Evolutionary conservation across 2,113 vertebrate species (phyloP).

Genomic region (Rhinichthys klamathensis): DNA sequence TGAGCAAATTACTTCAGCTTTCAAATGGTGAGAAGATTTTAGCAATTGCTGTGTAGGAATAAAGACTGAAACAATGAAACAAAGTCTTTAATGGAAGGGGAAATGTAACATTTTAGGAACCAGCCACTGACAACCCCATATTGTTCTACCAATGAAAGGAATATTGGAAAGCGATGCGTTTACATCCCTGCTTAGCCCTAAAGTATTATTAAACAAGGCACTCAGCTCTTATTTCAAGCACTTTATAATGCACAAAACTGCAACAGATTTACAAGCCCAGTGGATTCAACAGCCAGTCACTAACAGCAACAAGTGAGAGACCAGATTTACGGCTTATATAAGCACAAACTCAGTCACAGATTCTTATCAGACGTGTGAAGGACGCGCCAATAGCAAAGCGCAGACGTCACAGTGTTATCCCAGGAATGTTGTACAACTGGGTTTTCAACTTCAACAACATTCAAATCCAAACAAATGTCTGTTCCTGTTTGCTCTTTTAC

Average conservation of each 20-base stretch:
- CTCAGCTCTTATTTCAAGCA: not conserved
- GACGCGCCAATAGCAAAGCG: not conserved
- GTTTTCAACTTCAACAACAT: not conserved
- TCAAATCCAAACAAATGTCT: slow-evolving; percentile 30
- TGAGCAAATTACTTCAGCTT: not conserved
- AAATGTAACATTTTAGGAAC: not conserved
- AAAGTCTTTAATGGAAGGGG: not conserved
- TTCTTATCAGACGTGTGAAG: slow-evolving; percentile 15
- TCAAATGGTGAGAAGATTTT: not conserved
- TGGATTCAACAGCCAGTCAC: not conserved
- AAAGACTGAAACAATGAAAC: not conserved
- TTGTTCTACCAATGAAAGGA: not conserved
- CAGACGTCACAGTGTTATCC: not conserved
- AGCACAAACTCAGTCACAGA: not conserved
- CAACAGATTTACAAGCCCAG: not conserved
- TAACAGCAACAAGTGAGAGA: slow-evolving; percentile 8
- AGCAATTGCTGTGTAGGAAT: not conserved
- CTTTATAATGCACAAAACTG: not conserved
- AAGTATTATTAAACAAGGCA: not conserved
- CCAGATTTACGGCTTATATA: slow-evolving; percentile 1
- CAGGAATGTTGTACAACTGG: slow-evolving; percentile 42
- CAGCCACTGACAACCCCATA: not conserved
- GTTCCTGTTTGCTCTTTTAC: not conserved
- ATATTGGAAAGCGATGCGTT: not conserved
- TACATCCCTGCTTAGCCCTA: not conserved